Evolutionary conservation across 1,140 invertebrate species (phyloP).

Genomic region (Papilio helenus): DNA sequence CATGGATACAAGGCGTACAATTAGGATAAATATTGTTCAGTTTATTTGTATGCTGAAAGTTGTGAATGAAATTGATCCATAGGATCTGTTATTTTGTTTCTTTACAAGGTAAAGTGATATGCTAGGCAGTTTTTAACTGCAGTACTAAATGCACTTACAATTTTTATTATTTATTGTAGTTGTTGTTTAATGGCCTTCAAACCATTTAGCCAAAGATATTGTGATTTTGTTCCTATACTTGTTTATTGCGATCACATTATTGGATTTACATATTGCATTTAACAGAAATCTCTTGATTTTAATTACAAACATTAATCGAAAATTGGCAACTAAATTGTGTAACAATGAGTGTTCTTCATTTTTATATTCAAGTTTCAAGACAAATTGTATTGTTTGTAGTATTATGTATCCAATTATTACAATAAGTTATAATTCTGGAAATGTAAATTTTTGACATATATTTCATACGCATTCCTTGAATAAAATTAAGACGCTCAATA

Average conservation of each 20-base stretch:
- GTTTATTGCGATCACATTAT: background rate
- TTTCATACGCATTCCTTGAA: background rate
- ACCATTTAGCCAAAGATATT: constrained; percentile 37
- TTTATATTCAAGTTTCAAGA: background rate
- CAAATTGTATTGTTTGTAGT: background rate
- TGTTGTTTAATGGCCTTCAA: constrained; percentile 20
- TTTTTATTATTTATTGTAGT: constrained; percentile 18
- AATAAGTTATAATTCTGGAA: background rate
- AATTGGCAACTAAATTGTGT: background rate
- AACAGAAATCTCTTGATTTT: background rate
- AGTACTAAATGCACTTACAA: constrained; percentile 7
- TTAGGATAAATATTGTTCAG: constrained; percentile 57
- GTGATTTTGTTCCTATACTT: constrained; percentile 26
- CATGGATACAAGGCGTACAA: constrained; percentile 91
- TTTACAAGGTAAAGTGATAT: constrained; percentile 38
- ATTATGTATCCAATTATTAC: background rate
- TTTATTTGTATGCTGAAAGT: constrained; percentile 23
- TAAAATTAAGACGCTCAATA: constrained; percentile 13
- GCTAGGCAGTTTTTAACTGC: constrained; percentile 19
- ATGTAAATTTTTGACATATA: constrained; percentile 9
- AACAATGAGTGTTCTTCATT: background rate
- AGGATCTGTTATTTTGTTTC: constrained; percentile 32
- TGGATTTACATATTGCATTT: background rate
- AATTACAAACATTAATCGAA: background rate
- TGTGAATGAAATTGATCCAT: constrained; percentile 38